A percentile compares a stretch with the other conserved stretches of the same genome.
Evolutionary conservation across 2,113 vertebrate genomes (phyloP).

Genomic region (Sprattus sprattus): DNA sequence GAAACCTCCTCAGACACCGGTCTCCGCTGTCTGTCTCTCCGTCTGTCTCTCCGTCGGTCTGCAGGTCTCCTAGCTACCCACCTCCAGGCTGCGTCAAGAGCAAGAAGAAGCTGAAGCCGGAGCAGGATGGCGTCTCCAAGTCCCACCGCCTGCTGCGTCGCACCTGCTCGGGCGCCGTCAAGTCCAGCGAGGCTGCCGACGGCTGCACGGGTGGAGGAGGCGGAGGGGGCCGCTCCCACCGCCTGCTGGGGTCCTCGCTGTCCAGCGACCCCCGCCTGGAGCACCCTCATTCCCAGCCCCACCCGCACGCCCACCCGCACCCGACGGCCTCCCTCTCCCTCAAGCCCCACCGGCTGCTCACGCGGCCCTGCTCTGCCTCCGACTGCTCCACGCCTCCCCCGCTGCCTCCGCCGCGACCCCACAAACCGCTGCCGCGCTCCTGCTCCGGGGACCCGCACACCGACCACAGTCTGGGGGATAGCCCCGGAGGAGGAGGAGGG

Average conservation of each 20-base stretch:
- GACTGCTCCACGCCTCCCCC: conserved; percentile 65
- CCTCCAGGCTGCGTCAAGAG: conserved; percentile 86
- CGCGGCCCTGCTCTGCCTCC: conserved; percentile 70
- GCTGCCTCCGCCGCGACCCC: conserved; percentile 68
- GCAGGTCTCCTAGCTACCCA: conserved; percentile 88
- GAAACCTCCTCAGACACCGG: background rate
- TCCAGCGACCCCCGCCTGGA: conserved; percentile 80
- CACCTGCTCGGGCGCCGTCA: conserved; percentile 81
- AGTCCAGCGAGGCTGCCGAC: conserved; percentile 67
- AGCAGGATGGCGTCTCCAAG: conserved; percentile 84
- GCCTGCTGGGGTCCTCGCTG: conserved; percentile 79
- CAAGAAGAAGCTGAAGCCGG: conserved; percentile 84
- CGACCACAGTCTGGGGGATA: conserved; percentile 65
- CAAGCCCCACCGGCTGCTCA: conserved; percentile 81
- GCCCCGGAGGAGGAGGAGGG: background rate
- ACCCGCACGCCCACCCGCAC: conserved; percentile 75
- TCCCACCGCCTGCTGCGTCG: conserved; percentile 83
- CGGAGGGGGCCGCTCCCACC: conserved; percentile 60
- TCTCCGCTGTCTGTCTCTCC: background rate
- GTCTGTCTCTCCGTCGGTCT: background rate
- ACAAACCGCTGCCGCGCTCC: conserved; percentile 77
- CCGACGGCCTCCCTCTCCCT: conserved; percentile 58
- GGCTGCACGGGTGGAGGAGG: conserved; percentile 67
- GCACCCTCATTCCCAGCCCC: conserved; percentile 55
- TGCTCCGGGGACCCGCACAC: conserved; percentile 80